Percentiles rank a stretch among this genome's conserved stretches.
Evolutionary conservation across 2,888 invertebrate genomes (phyloP).

Genomic region (Athalia cordata): DNA sequence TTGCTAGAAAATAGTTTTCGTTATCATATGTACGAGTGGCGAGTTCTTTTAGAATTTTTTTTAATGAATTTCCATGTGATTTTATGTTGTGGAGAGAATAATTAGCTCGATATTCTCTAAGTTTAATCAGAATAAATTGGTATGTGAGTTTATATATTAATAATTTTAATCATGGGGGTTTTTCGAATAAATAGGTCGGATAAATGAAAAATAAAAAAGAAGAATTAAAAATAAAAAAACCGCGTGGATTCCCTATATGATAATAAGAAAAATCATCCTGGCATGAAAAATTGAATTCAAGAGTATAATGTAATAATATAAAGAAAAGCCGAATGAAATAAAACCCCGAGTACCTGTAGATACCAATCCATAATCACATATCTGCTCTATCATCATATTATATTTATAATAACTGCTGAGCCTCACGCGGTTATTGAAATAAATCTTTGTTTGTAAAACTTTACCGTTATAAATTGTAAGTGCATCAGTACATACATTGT

Average conservation of each 20-base stretch:
- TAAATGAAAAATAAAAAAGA: not conserved
- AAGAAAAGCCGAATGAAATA: not conserved
- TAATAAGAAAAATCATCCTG: slow-evolving; percentile 11
- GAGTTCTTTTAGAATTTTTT: too few species aligned
- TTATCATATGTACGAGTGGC: too few species aligned
- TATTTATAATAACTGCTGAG: not conserved
- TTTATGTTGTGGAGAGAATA: too few species aligned
- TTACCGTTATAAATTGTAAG: not conserved
- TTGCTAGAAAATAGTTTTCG: too few species aligned
- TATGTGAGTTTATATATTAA: too few species aligned
- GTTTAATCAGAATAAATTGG: too few species aligned
- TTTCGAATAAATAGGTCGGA: not conserved
- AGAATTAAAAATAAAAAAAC: not conserved
- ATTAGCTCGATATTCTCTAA: too few species aligned
- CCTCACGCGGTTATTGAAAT: not conserved
- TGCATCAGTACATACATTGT: not conserved
- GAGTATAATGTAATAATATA: not conserved
- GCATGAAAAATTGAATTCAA: slow-evolving; percentile 24
- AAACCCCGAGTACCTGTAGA: slow-evolving; percentile 24
- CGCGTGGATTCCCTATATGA: too few species aligned
- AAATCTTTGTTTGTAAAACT: not conserved
- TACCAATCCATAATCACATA: not conserved
- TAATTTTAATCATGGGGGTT: not conserved
- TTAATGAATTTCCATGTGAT: too few species aligned
- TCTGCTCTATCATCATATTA: not conserved